Base-by-base conservation (phyloP, 2,797 vertebrate species). In the Acropternis orthonyx region DNA sequence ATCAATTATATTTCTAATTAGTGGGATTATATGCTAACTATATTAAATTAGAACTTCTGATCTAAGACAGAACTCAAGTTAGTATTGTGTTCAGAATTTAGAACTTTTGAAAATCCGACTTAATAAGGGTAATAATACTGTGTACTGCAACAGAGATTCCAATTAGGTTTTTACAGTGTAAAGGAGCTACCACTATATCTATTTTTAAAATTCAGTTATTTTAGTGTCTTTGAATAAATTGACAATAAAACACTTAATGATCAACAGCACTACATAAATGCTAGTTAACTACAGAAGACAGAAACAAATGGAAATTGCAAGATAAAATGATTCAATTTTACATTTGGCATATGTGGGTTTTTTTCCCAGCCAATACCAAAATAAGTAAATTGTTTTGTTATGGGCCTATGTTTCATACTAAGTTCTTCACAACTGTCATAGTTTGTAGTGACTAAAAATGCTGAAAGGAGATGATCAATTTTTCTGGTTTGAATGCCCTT, bases 161-260 rank as follows among this genome's bases (percentile, higher is more conserved):
- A 75, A 56, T 69, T 41, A 65, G n/a, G 10, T 79, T 84, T 76
- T 76, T 54, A 74, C 34, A 87, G 55, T 59, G 89, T 80, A 78
- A 72, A 51, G 20, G 19, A 36, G 30, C 13, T 69, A 19, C 4
- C 3, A 78, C 54, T 79, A 9, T 46, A 72, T 59, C 71, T 96
- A 83, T 85, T 91, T 93, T 72, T 32, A 66, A 94, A 95, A 91
- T 59, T 79, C 39, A 27, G 43, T 79, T 88, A 79, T 63, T 83
- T 84, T 81, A 86, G 41, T 66, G 27, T 71, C 69, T 87, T 87
- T 88, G 72, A 89, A 82, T 56, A 80, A 90, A 83, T 20, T 75
- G 32, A 66, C 69, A 89, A 86, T 88, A 95, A 88, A 96, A 52
- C 30, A 91, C 28, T 85, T 93, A 66, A 88, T 73, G 92, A 79